Evolutionary conservation across 1,140 invertebrate genomes (phyloP).

Genomic region (Drosophila sturtevanti): DNA sequence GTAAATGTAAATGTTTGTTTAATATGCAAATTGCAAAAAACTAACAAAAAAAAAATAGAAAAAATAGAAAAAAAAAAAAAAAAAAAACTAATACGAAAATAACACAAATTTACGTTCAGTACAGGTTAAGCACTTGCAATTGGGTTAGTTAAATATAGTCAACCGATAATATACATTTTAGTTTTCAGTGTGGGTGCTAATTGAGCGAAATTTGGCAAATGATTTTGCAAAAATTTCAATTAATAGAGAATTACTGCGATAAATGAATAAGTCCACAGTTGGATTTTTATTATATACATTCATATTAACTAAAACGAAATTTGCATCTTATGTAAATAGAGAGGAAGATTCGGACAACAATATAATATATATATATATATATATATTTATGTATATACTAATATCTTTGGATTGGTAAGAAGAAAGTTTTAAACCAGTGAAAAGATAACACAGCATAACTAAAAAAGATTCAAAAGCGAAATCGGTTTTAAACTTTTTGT

Average conservation of each 20-base stretch:
- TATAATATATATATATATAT: no score
- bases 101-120: not conserved
- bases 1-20: conserved; percentile 30
- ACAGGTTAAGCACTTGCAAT: conserved; percentile 26
- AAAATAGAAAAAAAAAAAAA: conserved; percentile 14
- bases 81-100: not conserved
- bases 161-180: conserved; percentile 14
- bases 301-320: not conserved
- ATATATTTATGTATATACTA: no score
- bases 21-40: conserved; percentile 14
- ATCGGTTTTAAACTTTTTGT: no score
- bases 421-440: no score
- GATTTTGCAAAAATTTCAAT: not conserved
- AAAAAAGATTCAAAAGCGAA: no score
- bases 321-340: no score
- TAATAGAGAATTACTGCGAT: not conserved
- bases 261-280: not conserved
- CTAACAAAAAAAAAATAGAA: not conserved
- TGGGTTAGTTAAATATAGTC: conserved; percentile 63
- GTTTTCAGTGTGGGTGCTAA: conserved; percentile 13
- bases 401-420: no score
- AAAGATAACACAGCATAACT: no score
- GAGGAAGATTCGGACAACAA: no score
- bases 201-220: not conserved
- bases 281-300: not conserved